Evolutionary conservation across 1,140 invertebrate genomes (phyloP).

Genomic region (Manduca sexta): DNA sequence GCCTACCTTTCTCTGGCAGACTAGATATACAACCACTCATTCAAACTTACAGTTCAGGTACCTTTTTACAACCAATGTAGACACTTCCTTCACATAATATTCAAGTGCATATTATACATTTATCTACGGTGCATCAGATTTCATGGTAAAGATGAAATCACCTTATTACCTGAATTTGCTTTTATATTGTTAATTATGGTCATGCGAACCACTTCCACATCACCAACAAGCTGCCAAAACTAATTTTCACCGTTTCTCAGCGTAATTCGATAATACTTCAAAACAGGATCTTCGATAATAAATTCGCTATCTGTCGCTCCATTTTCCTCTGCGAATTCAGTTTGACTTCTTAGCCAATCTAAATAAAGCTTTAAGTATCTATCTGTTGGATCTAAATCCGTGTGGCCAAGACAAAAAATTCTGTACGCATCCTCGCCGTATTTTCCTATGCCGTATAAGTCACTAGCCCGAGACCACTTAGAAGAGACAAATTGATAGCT

Average conservation of each 20-base stretch:
- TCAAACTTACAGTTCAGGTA: too few species aligned
- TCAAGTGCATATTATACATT: too few species aligned
- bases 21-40: too few species aligned
- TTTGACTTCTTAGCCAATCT: slow-evolving; percentile 65
- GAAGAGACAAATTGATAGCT: slow-evolving; percentile 72
- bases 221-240: neutral
- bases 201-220: too few species aligned
- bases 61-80: too few species aligned
- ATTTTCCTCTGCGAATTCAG: slow-evolving; percentile 56
- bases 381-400: slow-evolving; percentile 70
- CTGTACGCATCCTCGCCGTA: slow-evolving; percentile 75
- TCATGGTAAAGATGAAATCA: too few species aligned
- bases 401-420: slow-evolving; percentile 73
- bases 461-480: slow-evolving; percentile 71
- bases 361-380: slow-evolving; percentile 73
- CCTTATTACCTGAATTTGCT: too few species aligned
- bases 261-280: slow-evolving; percentile 62
- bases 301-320: slow-evolving; percentile 54
- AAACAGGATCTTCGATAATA: slow-evolving; percentile 57
- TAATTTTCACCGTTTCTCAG: slow-evolving; percentile 33
- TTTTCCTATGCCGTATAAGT: slow-evolving; percentile 72
- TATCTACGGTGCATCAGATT: too few species aligned
- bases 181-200: too few species aligned
- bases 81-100: too few species aligned
- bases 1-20: too few species aligned